These are phyloP conservation scores for Spialia ferax DNA, from an alignment of 2,888 invertebrate species.

Conservation along the genomic window DNA sequence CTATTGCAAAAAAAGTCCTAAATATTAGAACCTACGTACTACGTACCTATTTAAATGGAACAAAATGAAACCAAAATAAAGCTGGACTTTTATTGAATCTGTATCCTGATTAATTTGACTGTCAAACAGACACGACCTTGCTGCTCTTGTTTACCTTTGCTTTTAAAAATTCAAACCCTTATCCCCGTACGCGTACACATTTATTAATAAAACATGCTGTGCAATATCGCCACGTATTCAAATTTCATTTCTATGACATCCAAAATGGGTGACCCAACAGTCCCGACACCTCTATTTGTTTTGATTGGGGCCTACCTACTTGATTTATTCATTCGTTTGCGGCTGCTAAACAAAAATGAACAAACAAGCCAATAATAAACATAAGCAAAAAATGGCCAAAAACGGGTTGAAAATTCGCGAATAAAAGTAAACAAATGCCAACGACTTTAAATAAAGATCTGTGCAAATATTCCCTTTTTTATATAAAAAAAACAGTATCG, in stretches of 20 bases:
- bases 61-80: background rate
- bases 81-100: background rate
- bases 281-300: constrained; percentile 1
- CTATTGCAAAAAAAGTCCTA: too few relatives aligned
- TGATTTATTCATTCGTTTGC: constrained; percentile 27
- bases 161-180: constrained; percentile 30
- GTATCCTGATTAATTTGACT: constrained; percentile 12
- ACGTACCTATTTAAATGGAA: background rate
- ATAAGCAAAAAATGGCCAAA: background rate
- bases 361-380: constrained; percentile 29
- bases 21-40: too few relatives aligned
- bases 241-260: constrained; percentile 19
- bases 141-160: constrained; percentile 29
- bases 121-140: constrained; percentile 17
- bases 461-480: constrained; percentile 30
- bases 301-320: background rate
- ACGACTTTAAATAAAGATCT: constrained; percentile 16
- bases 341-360: constrained; percentile 17
- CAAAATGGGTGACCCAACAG: constrained; percentile 8
- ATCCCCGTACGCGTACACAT: constrained; percentile 13
- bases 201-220: constrained; percentile 29
- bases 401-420: background rate
- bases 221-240: constrained; percentile 21
- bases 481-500: constrained; percentile 7
- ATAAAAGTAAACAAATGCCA: constrained; percentile 2